These are phyloP conservation scores for Caenorhabditis zanzibari DNA, from an alignment of 2,888 invertebrate genomes.

Conservation along the genomic window DNA sequence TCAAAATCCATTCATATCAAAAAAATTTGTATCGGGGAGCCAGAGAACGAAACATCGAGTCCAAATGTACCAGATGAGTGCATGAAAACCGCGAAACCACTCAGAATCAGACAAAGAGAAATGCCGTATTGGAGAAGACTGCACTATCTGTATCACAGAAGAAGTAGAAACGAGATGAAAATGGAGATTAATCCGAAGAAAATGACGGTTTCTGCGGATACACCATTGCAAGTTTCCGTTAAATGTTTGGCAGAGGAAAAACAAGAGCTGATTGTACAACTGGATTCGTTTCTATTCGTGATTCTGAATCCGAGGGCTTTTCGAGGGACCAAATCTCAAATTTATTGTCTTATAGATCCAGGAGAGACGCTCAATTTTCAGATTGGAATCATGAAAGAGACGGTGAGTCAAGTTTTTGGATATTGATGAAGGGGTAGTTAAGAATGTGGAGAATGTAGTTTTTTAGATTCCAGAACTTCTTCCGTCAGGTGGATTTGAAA, in stretches of 20 bases:
- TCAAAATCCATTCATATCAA: too few species aligned
- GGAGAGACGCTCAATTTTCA: slow-evolving; percentile 1
- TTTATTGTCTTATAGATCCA: neutral
- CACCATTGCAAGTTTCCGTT: neutral
- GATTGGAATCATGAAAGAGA: neutral
- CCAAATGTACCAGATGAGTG: too few species aligned
- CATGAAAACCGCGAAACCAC: too few species aligned
- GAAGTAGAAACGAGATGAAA: neutral
- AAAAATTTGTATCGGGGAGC: too few species aligned
- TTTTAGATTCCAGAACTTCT: too few species aligned
- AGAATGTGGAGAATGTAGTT: too few species aligned
- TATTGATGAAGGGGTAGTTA: too few species aligned
- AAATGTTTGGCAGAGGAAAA: neutral
- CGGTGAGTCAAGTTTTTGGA: neutral
- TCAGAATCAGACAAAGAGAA: too few species aligned
- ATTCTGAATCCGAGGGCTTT: neutral
- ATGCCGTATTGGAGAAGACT: too few species aligned
- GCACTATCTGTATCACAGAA: too few species aligned
- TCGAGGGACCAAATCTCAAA: slow-evolving; percentile 3
- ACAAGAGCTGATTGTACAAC: neutral
- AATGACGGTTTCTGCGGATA: neutral
- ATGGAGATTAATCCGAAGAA: neutral
- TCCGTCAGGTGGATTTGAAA: too few species aligned
- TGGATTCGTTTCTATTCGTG: neutral
- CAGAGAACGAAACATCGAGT: too few species aligned